These are phyloP conservation scores for Gymnobelideus leadbeateri DNA, from an alignment of 2,113 vertebrate genomes.

Conservation along the genomic window DNA sequence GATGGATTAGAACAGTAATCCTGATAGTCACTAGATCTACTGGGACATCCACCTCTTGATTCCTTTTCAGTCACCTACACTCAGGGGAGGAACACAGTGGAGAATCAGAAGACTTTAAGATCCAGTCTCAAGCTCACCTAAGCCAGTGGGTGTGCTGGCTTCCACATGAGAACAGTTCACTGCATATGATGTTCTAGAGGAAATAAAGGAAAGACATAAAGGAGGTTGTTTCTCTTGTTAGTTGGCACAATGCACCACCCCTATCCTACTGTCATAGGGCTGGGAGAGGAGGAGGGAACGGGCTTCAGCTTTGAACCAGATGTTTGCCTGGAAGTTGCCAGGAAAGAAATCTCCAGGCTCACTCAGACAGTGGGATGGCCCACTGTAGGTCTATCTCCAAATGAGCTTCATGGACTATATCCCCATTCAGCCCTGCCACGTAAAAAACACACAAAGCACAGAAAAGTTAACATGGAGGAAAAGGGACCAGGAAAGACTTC, in stretches of 20 bases:
- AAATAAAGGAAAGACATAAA: background rate
- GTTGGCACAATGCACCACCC: background rate
- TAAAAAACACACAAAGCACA: background rate
- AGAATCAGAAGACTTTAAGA: background rate
- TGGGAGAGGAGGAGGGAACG: too few species aligned
- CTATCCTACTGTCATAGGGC: background rate
- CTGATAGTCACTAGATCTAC: background rate
- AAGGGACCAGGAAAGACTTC: background rate
- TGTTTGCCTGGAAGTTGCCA: background rate
- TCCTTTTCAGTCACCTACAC: background rate
- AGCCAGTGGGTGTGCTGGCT: background rate
- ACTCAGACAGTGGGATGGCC: background rate
- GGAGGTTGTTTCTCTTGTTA: background rate
- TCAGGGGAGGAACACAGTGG: background rate
- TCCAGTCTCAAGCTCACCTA: background rate
- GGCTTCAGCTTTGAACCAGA: background rate
- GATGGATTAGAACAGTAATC: background rate
- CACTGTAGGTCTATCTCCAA: background rate
- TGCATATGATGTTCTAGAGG: background rate
- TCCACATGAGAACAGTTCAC: background rate
- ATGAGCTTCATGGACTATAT: background rate
- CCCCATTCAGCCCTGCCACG: background rate
- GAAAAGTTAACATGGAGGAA: too few species aligned
- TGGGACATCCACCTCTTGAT: background rate
- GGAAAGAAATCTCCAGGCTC: background rate